These are phyloP conservation scores for Hypselothyrea guttata DNA, from an alignment of 2,888 invertebrate species.

Conservation along the genomic window DNA sequence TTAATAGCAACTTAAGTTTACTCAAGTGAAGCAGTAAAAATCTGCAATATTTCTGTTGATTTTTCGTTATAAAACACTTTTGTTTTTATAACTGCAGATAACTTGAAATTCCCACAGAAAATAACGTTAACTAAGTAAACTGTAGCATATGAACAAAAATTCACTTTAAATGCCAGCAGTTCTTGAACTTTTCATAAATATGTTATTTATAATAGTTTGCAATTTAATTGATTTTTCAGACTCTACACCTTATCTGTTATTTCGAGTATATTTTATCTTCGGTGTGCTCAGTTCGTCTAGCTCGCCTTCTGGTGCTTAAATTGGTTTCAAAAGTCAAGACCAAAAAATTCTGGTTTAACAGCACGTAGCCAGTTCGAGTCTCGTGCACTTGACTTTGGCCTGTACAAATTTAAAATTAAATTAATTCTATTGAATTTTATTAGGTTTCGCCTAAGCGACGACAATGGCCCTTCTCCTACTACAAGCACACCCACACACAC, in stretches of 20 bases:
- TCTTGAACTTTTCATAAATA: too few relatives aligned
- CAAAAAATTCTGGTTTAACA: conserved; percentile 30
- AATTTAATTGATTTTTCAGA: not conserved
- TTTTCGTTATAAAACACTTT: too few relatives aligned
- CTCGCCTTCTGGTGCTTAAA: not conserved
- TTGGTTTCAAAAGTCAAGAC: conserved; percentile 35
- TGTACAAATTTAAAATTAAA: conserved; percentile 62
- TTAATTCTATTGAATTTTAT: conserved; percentile 72
- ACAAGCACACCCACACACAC: conserved; percentile 30
- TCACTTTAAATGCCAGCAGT: too few relatives aligned
- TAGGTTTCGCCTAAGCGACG: conserved; percentile 56
- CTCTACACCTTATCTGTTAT: too few relatives aligned
- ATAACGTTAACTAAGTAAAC: too few relatives aligned
- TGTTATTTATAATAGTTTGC: not conserved
- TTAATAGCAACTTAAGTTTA: not conserved
- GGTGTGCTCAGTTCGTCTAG: conserved; percentile 6
- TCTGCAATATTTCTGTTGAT: too few relatives aligned
- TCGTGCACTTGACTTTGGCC: conserved; percentile 65
- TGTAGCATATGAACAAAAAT: too few relatives aligned
- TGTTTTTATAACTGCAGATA: too few relatives aligned
- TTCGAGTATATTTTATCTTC: conserved; percentile 27
- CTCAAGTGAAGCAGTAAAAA: too few relatives aligned
- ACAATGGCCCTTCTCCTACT: conserved; percentile 34
- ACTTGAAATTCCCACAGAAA: too few relatives aligned
- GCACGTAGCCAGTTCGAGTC: conserved; percentile 48